These are phyloP conservation scores for Drosophila prosaltans DNA, from an alignment of 1,140 invertebrate species.

Conservation along the genomic window DNA sequence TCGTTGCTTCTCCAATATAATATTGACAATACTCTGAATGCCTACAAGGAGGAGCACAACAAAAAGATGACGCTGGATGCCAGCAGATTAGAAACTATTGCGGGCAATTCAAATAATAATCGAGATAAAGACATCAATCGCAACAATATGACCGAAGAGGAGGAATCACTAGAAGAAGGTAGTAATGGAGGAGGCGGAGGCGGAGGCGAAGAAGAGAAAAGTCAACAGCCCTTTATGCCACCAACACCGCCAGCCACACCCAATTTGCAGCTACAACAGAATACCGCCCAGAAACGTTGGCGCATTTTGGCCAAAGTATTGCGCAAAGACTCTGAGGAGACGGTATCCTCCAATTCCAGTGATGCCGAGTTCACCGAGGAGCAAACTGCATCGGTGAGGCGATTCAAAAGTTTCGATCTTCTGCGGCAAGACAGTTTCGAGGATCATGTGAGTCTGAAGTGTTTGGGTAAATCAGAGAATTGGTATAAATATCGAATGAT, in stretches of 20 bases:
- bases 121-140: slow-evolving; percentile 44
- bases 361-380: slow-evolving; percentile 69
- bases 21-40: slow-evolving; percentile 82
- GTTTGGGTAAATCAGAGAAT: slow-evolving; percentile 77
- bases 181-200: slow-evolving; percentile 19
- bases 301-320: slow-evolving; percentile 88
- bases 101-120: slow-evolving; percentile 35
- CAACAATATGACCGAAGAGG: slow-evolving; percentile 42
- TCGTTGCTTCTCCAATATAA: slow-evolving; percentile 80
- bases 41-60: slow-evolving; percentile 73
- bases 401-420: slow-evolving; percentile 81
- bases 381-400: slow-evolving; percentile 74
- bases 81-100: slow-evolving; percentile 28
- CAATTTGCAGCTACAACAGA: slow-evolving; percentile 64
- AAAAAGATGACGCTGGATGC: slow-evolving; percentile 51
- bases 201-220: neutral
- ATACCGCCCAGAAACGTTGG: slow-evolving; percentile 87
- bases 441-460: slow-evolving; percentile 74
- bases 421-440: slow-evolving; percentile 78
- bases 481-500: slow-evolving; percentile 85
- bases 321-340: slow-evolving; percentile 83
- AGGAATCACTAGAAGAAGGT: slow-evolving; percentile 42
- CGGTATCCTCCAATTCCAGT: slow-evolving; percentile 63
- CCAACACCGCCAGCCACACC: slow-evolving; percentile 76
- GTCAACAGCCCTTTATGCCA: slow-evolving; percentile 56